Evolutionary conservation across 2,888 invertebrate genomes (phyloP).

Genomic region (Sarcophaga variegata): DNA sequence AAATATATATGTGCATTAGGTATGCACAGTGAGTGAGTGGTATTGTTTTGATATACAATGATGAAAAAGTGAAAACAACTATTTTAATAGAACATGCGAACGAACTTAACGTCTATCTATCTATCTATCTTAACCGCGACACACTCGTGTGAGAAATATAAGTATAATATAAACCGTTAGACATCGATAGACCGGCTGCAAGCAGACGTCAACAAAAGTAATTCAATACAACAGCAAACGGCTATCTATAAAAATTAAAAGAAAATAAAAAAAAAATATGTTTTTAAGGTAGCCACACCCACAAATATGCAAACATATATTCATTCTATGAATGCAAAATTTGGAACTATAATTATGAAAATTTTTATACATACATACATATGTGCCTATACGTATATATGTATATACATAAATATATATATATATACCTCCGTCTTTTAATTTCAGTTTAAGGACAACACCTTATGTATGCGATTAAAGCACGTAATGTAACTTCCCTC

Average conservation of each 20-base stretch:
- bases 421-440: neutral
- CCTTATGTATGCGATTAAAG: neutral
- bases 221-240: neutral
- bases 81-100: slow-evolving; percentile 38
- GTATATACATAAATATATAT: no score
- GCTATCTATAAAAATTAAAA: slow-evolving; percentile 12
- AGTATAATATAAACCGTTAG: slow-evolving; percentile 50
- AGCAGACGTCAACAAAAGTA: slow-evolving; percentile 23
- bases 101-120: slow-evolving; percentile 32
- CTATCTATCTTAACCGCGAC: neutral
- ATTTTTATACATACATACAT: neutral
- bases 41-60: neutral
- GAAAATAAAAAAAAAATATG: neutral
- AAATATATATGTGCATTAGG: neutral
- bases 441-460: slow-evolving; percentile 45
- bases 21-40: neutral
- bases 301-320: slow-evolving; percentile 32
- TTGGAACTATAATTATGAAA: neutral
- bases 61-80: slow-evolving; percentile 58
- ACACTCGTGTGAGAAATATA: neutral
- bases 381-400: no score
- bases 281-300: slow-evolving; percentile 61
- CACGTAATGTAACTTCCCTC: slow-evolving; percentile 44
- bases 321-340: neutral
- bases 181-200: slow-evolving; percentile 34